A percentile compares a stretch with the other conserved stretches of the same genome.
These are phyloP conservation scores for Lepus oiostolus DNA, from an alignment of 2,797 vertebrate species.

Conservation along the genomic window DNA sequence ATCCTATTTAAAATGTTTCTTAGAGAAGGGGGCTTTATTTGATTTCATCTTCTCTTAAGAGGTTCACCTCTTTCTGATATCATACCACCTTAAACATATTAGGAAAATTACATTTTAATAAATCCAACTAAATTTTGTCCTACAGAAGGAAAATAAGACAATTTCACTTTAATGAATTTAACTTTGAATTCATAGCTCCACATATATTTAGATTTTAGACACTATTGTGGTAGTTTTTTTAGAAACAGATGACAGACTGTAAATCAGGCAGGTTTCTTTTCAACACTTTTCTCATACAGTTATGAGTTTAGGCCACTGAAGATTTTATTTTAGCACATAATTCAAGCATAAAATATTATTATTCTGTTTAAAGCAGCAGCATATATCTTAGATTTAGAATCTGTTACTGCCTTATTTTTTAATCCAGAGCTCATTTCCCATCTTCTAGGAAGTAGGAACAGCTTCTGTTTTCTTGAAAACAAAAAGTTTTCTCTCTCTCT, in stretches of 20 bases:
- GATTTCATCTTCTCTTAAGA: conserved; percentile 35
- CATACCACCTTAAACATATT: neutral
- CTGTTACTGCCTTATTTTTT: conserved; percentile 7
- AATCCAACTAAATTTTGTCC: conserved; percentile 42
- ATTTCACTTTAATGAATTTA: conserved; percentile 43
- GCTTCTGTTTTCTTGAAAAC: neutral
- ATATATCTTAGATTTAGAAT: conserved; percentile 48
- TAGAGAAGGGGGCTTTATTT: neutral
- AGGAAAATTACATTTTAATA: conserved; percentile 4
- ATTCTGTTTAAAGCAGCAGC: conserved; percentile 16
- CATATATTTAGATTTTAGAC: conserved; percentile 56
- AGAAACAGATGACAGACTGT: conserved; percentile 36
- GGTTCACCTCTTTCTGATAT: neutral
- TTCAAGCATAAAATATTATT: conserved; percentile 44
- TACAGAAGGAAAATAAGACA: conserved; percentile 52
- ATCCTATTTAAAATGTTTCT: neutral
- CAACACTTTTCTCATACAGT: conserved; percentile 12
- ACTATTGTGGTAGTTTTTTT: neutral
- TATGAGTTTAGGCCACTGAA: conserved; percentile 37
- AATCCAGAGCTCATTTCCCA: neutral
- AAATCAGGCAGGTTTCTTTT: conserved; percentile 64
- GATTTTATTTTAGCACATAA: conserved; percentile 29
- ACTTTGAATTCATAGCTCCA: conserved; percentile 42
- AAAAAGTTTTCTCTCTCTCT: neutral
- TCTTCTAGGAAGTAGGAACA: conserved; percentile 31